Evolutionary conservation across 1,140 invertebrate species (phyloP).

Genomic region (Papilio aristodemus): DNA sequence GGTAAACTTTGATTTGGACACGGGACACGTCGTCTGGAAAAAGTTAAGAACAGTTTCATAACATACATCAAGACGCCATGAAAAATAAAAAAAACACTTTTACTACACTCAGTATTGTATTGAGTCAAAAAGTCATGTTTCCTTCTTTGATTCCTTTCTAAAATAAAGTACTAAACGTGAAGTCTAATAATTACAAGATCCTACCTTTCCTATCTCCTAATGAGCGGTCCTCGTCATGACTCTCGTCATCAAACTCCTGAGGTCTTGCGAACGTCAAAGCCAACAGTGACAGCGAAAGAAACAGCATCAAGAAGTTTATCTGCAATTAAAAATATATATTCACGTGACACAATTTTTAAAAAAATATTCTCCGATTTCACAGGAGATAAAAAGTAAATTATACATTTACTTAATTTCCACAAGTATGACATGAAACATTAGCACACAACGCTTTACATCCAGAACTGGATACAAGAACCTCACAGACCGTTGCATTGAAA

Average conservation of each 20-base stretch:
- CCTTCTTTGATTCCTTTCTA: no score
- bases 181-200: neutral
- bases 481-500: no score
- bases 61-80: no score
- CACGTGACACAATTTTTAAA: no score
- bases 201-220: slow-evolving; percentile 55
- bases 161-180: no score
- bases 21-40: slow-evolving; percentile 76
- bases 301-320: slow-evolving; percentile 38
- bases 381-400: no score
- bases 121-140: neutral
- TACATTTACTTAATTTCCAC: no score
- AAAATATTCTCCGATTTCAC: no score
- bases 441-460: no score
- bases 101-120: neutral
- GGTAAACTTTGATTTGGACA: slow-evolving; percentile 87
- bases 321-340: slow-evolving; percentile 42
- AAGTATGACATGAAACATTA: no score
- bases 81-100: no score
- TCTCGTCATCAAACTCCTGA: slow-evolving; percentile 63
- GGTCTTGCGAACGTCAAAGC: slow-evolving; percentile 48
- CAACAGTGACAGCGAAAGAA: slow-evolving; percentile 47
- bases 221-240: slow-evolving; percentile 43
- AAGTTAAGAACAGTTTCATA: slow-evolving; percentile 27
- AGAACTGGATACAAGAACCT: no score